Percentiles rank a stretch among this genome's conserved stretches.
phyloP scores from a whole-genome alignment of 1,140 invertebrate genomes.

The Aphaenogaster floridana region DNA sequence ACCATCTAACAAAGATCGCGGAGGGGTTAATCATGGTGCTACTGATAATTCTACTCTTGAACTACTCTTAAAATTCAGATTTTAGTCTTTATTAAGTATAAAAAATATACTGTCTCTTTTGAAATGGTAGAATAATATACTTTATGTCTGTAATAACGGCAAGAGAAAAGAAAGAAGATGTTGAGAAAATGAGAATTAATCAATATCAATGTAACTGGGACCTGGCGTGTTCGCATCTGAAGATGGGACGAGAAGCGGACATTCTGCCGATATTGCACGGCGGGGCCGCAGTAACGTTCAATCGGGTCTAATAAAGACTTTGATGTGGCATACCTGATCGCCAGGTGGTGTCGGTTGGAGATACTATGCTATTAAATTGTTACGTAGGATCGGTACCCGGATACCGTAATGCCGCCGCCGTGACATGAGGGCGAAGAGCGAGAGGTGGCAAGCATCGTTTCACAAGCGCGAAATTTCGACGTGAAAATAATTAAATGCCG shows the following conservation, averaged over 20 bases:
- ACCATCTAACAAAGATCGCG: conserved; percentile 78
- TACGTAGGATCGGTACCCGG: conserved; percentile 71
- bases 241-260: conserved; percentile 17
- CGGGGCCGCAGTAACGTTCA: conserved; percentile 72
- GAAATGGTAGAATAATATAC: background rate
- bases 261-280: conserved; percentile 25
- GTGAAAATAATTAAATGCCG: conserved; percentile 42
- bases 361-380: conserved; percentile 80
- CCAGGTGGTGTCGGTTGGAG: conserved; percentile 74
- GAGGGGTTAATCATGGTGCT: conserved; percentile 69
- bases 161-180: background rate
- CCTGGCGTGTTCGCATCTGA: background rate
- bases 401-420: conserved; percentile 45
- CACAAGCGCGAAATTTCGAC: conserved; percentile 48
- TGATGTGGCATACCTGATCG: conserved; percentile 71
- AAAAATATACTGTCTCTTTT: background rate
- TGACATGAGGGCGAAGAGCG: conserved; percentile 22
- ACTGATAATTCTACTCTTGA: conserved; percentile 75
- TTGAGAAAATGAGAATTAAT: background rate
- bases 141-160: background rate
- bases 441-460: conserved; percentile 3
- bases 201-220: background rate
- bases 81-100: background rate
- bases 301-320: conserved; percentile 79
- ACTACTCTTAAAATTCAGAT: background rate